phyloP scores from a whole-genome alignment of 2,888 invertebrate species.

The Spodoptera littoralis region DNA sequence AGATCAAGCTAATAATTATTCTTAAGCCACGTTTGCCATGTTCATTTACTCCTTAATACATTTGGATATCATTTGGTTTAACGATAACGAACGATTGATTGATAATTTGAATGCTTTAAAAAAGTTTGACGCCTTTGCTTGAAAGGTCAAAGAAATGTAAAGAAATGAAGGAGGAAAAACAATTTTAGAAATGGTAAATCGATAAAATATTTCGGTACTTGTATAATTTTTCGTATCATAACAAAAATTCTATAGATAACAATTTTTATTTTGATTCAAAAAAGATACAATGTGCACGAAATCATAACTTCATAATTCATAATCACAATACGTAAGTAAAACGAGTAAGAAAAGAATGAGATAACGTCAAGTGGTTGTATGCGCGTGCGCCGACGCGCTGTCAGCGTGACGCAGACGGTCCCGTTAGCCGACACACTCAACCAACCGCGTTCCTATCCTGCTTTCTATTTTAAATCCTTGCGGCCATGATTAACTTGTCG shows the following conservation, averaged over 20 bases:
- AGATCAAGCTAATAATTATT: conserved; percentile 9
- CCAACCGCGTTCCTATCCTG: conserved; percentile 62
- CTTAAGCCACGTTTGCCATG: not conserved
- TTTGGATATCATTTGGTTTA: conserved; percentile 39
- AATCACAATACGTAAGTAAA: conserved; percentile 1
- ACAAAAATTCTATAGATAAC: too few relatives aligned
- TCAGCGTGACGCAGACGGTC: conserved; percentile 65
- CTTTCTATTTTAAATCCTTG: conserved; percentile 71
- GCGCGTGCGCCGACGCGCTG: conserved; percentile 50
- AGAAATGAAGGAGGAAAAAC: conserved; percentile 4
- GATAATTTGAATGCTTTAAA: conserved; percentile 17
- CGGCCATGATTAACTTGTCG: conserved; percentile 51
- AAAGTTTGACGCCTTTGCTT: conserved; percentile 1
- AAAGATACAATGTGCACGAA: too few relatives aligned
- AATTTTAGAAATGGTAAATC: not conserved
- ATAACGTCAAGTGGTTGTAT: conserved; percentile 31
- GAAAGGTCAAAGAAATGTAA: not conserved
- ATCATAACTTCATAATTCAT: not conserved
- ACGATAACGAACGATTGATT: conserved; percentile 12
- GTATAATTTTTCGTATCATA: too few relatives aligned
- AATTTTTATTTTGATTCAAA: too few relatives aligned
- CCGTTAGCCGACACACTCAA: conserved; percentile 83
- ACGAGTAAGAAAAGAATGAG: conserved; percentile 34
- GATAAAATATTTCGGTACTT: not conserved
- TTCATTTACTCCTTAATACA: not conserved